These are phyloP conservation scores for Mesopsocus fuscifrons DNA, from an alignment of 2,888 invertebrate genomes.

Conservation along the genomic window DNA sequence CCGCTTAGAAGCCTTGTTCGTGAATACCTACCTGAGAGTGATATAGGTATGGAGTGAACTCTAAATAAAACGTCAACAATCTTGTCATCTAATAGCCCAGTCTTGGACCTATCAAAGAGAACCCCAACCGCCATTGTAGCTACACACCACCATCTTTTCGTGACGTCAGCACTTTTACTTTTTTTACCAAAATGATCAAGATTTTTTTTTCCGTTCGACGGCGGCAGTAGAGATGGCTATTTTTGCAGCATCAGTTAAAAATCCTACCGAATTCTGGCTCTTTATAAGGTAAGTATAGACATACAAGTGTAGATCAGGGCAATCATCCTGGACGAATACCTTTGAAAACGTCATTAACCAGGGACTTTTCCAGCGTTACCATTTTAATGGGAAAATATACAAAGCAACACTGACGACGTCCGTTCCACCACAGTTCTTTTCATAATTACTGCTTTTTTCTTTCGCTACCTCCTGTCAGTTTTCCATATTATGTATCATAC, in stretches of 20 bases:
- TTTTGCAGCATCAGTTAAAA: constrained; percentile 6
- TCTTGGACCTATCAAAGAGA: too few relatives aligned
- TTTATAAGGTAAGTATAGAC: neutral
- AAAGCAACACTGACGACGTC: neutral
- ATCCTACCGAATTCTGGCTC: neutral
- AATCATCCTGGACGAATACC: constrained; percentile 7
- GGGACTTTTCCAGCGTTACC: neutral
- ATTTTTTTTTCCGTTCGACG: constrained; percentile 6
- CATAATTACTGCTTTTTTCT: too few relatives aligned
- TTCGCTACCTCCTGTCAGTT: too few relatives aligned
- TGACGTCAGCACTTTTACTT: constrained; percentile 10
- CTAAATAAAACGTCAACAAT: too few relatives aligned
- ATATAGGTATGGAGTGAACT: too few relatives aligned
- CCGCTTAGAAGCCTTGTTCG: too few relatives aligned
- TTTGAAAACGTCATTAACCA: constrained; percentile 6
- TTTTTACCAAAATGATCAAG: constrained; percentile 7
- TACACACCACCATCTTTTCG: constrained; percentile 3
- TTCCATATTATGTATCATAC: too few relatives aligned
- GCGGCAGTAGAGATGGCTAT: neutral
- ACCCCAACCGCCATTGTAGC: neutral
- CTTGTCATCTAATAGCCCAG: too few relatives aligned
- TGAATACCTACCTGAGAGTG: too few relatives aligned
- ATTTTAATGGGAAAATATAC: constrained; percentile 4
- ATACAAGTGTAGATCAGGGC: neutral
- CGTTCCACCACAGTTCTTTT: too few relatives aligned